Conservation (phyloP, 2,797 vertebrate species). For the Caiman crocodilus region DNA sequence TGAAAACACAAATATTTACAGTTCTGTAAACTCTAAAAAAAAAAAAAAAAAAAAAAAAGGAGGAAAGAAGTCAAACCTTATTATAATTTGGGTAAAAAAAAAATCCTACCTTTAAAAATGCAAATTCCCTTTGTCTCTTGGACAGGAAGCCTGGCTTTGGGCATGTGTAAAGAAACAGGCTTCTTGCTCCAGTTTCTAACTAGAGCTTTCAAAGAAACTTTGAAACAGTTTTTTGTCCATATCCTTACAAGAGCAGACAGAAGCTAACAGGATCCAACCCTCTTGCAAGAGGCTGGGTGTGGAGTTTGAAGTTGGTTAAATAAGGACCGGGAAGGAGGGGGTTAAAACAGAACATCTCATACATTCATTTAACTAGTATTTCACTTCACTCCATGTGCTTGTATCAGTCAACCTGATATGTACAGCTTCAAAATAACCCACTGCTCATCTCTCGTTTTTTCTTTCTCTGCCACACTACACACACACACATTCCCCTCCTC, state of each 20-base stretch:
- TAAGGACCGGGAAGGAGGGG: conserved; percentile 47
- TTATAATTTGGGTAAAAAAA: conserved; percentile 49
- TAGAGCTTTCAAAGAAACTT: conserved; percentile 2
- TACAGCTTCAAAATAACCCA: background rate
- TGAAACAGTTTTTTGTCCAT: background rate
- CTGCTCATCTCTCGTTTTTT: conserved; percentile 22
- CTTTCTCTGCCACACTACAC: conserved; percentile 53
- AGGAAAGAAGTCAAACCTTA: conserved; percentile 43
- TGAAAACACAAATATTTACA: conserved; percentile 74
- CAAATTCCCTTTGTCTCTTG: conserved; percentile 48
- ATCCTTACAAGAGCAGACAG: background rate
- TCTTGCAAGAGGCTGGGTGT: conserved; percentile 6
- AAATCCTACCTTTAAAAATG: conserved; percentile 68
- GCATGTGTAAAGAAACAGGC: conserved; percentile 60
- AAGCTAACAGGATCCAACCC: conserved; percentile 36
- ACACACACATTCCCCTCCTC: conserved; percentile 65
- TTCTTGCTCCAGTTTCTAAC: conserved; percentile 25
- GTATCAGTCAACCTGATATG: conserved; percentile 4
- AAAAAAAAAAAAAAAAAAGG: conserved; percentile 60
- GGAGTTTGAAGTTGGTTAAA: conserved; percentile 48
- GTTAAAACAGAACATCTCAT: conserved; percentile 58
- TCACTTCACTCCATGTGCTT: conserved; percentile 42
- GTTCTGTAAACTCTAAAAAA: conserved; percentile 72
- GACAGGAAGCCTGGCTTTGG: conserved; percentile 53
- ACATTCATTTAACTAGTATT: conserved; percentile 44